phyloP scores from a whole-genome alignment of 2,888 invertebrate genomes.

The Priocnemis perturbator region DNA sequence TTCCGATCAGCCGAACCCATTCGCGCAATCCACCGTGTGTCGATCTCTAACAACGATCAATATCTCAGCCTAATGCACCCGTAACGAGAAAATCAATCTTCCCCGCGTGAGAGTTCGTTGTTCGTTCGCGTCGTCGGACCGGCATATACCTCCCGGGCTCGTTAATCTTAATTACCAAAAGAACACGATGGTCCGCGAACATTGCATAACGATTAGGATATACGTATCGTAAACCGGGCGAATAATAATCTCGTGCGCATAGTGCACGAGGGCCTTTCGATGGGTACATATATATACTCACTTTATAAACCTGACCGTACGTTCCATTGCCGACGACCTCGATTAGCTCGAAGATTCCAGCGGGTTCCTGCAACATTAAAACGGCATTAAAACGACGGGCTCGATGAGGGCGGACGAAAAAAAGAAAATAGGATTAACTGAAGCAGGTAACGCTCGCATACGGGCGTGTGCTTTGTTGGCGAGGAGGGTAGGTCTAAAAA shows the following conservation, averaged over 20 bases:
- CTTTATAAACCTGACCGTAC: slow-evolving; percentile 99
- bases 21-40: no score
- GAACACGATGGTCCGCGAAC: slow-evolving; percentile 15
- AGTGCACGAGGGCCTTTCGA: not conserved
- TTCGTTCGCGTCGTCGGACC: not conserved
- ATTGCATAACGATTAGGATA: slow-evolving; percentile 11
- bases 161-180: slow-evolving; percentile 27
- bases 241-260: slow-evolving; percentile 2
- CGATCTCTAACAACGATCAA: no score
- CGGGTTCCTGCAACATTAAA: slow-evolving; percentile 91
- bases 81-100: not conserved
- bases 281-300: slow-evolving; percentile 78
- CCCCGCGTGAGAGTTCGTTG: not conserved
- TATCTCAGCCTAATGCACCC: no score
- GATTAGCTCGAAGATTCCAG: slow-evolving; percentile 99
- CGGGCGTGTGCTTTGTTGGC: no score
- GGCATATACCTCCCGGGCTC: not conserved
- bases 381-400: not conserved
- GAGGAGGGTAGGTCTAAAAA: no score
- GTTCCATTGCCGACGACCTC: slow-evolving; percentile 99
- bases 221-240: not conserved
- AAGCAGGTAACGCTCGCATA: no score
- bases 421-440: no score
- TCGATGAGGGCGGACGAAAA: no score
- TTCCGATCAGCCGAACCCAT: no score